Percentiles rank a stretch among this genome's conserved stretches.
Evolutionary conservation across 2,113 vertebrate species (phyloP).

Genomic region (Percina caprodes): DNA sequence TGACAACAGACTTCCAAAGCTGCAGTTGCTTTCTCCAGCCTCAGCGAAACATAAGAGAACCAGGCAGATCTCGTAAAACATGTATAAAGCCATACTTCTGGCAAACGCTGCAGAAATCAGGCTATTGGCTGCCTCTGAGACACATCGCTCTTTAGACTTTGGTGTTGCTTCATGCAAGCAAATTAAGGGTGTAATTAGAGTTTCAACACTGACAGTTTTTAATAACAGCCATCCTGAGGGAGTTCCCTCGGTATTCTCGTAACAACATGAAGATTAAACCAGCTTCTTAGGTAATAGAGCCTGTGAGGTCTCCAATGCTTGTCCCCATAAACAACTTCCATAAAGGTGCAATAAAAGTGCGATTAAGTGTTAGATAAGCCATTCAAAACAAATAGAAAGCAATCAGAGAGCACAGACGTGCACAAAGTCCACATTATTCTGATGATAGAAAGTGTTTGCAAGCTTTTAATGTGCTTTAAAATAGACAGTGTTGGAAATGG

Average conservation of each 20-base stretch:
- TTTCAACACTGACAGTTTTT: conserved; percentile 28
- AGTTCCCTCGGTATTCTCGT: neutral
- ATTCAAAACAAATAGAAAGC: conserved; percentile 5
- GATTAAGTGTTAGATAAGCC: neutral
- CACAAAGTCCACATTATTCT: neutral
- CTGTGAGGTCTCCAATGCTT: conserved; percentile 10
- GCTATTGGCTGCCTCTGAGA: neutral
- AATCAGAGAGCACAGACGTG: neutral
- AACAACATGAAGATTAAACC: conserved; percentile 9
- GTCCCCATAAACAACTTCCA: conserved; percentile 11
- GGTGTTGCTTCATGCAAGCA: conserved; percentile 3
- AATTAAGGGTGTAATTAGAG: conserved; percentile 48
- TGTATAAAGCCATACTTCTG: conserved; percentile 26
- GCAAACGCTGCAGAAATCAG: conserved; percentile 29
- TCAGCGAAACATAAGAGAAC: conserved; percentile 27
- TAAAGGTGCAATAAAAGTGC: conserved; percentile 1
- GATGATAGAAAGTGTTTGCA: neutral
- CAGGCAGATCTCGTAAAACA: conserved; percentile 41
- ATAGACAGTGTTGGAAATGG: neutral
- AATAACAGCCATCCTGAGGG: conserved; percentile 17
- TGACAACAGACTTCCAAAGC: conserved; percentile 25
- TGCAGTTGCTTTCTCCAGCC: neutral
- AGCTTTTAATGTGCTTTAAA: neutral
- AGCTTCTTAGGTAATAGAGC: conserved; percentile 43
- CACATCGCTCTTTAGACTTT: conserved; percentile 1